phyloP scores from a whole-genome alignment of 2,797 vertebrate species.

The Dallia pectoralis region DNA sequence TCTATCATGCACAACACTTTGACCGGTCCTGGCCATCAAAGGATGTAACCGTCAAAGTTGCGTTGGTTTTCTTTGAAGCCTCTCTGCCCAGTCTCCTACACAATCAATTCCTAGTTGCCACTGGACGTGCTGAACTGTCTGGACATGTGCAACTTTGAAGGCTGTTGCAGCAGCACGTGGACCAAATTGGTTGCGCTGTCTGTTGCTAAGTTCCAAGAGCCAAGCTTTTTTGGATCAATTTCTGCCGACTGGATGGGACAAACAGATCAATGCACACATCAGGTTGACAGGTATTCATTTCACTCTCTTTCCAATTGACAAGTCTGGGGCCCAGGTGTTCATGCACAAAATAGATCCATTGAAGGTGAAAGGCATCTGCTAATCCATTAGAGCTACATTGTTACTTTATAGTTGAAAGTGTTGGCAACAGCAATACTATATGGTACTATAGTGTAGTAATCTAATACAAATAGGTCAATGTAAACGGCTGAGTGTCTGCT shows the following conservation, averaged over 20 bases:
- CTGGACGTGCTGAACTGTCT: too few species aligned
- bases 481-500: background rate
- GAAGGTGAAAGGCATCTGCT: conserved; percentile 28
- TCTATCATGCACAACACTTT: too few species aligned
- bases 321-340: conserved; percentile 8
- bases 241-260: conserved; percentile 25
- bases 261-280: conserved; percentile 35
- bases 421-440: conserved; percentile 12
- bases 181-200: too few species aligned
- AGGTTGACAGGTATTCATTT: conserved; percentile 10
- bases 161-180: too few species aligned
- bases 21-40: too few species aligned
- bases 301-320: background rate
- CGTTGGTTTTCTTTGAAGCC: too few species aligned
- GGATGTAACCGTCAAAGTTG: too few species aligned
- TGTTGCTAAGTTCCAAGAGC: too few species aligned
- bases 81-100: too few species aligned
- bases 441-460: background rate
- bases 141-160: too few species aligned
- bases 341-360: conserved; percentile 18
- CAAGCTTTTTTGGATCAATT: background rate
- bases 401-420: conserved; percentile 12
- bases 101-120: too few species aligned
- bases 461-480: background rate
- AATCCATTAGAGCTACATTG: conserved; percentile 26